phyloP scores from a whole-genome alignment of 30 jellyfish, hydroid and myxozoan genomes.

The Catostylus mosaicus region DNA sequence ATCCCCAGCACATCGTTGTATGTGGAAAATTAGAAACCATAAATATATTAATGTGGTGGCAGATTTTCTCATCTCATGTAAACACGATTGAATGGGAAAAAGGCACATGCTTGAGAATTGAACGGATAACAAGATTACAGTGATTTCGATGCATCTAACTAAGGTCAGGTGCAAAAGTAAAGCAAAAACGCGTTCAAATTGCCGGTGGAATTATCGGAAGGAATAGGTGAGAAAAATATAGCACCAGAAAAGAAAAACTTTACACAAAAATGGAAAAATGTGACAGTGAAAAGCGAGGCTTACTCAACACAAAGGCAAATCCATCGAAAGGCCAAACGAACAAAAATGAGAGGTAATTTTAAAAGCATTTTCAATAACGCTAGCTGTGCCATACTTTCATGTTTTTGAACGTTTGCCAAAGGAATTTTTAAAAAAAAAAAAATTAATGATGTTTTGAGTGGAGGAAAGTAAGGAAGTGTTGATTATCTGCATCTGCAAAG shows the following conservation, averaged over 20 bases:
- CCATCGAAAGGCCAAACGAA: not conserved
- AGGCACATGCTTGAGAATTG: not conserved
- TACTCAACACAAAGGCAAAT: not conserved
- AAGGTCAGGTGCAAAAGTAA: not conserved
- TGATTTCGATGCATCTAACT: not conserved
- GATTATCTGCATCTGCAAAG: too few relatives aligned
- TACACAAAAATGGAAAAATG: not conserved
- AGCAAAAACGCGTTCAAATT: not conserved
- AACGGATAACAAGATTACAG: too few relatives aligned
- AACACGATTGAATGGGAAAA: not conserved
- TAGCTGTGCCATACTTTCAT: too few relatives aligned
- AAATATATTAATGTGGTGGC: not conserved
- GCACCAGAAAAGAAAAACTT: too few relatives aligned
- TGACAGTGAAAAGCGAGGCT: not conserved
- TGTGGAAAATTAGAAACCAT: not conserved
- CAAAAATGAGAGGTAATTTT: not conserved
- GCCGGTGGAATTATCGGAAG: not conserved
- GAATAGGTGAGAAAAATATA: not conserved
- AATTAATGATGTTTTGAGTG: too few relatives aligned
- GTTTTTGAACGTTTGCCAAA: too few relatives aligned
- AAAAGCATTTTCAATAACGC: too few relatives aligned
- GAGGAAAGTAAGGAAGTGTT: too few relatives aligned
- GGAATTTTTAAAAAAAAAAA: too few relatives aligned
- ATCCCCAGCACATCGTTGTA: too few relatives aligned
- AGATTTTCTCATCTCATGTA: not conserved